Conservation (phyloP, 2,888 invertebrate species). For the Lepidonotus clava region DNA sequence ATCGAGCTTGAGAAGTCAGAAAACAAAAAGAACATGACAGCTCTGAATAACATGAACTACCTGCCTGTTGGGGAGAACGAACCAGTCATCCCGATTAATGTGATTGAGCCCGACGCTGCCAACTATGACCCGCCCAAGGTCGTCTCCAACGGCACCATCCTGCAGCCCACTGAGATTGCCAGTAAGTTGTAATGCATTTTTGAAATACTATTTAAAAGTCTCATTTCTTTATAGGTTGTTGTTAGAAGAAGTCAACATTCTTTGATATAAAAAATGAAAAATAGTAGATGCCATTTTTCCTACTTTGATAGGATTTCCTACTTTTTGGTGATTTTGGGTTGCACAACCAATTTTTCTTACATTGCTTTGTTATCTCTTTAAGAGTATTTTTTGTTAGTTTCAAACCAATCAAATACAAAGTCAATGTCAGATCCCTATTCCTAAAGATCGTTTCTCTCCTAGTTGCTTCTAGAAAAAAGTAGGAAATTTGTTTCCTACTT, state of each 20-base stretch:
- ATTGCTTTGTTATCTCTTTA: too few relatives aligned
- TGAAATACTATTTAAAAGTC: not conserved
- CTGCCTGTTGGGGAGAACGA: not conserved
- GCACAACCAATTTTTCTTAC: too few relatives aligned
- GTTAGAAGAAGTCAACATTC: not conserved
- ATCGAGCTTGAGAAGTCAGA: not conserved
- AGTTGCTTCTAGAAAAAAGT: too few relatives aligned
- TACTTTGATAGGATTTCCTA: too few relatives aligned
- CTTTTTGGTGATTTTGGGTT: too few relatives aligned
- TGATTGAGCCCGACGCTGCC: conserved; percentile 33
- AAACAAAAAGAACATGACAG: conserved; percentile 6
- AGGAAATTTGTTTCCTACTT: not conserved
- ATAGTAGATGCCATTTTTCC: too few relatives aligned
- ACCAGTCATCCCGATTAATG: conserved; percentile 25
- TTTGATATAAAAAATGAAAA: too few relatives aligned
- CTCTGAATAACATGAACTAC: not conserved
- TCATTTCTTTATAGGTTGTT: not conserved
- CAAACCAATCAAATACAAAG: too few relatives aligned
- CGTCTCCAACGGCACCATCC: conserved; percentile 19
- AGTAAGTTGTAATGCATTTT: not conserved
- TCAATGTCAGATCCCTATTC: too few relatives aligned
- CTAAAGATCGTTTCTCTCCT: too few relatives aligned
- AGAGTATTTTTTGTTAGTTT: too few relatives aligned
- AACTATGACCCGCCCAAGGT: conserved; percentile 47
- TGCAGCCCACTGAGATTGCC: conserved; percentile 35